These are phyloP conservation scores for Platycnemis pennipes DNA, from an alignment of 2,888 invertebrate genomes.

Conservation along the genomic window DNA sequence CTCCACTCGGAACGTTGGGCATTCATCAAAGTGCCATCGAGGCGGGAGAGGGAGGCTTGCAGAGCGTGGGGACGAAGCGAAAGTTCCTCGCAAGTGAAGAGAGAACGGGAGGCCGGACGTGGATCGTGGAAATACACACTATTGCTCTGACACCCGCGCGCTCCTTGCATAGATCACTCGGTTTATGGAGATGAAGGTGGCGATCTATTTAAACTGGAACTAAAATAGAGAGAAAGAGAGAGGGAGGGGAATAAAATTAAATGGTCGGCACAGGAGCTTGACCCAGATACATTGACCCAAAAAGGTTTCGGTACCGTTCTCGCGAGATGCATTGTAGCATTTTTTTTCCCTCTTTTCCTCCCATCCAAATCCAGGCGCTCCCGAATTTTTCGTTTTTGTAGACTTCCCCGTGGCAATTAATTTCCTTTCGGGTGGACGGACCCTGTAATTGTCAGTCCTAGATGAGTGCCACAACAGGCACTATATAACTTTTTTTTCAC, in stretches of 20 bases:
- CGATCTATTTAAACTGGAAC: background rate
- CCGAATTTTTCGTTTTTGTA: background rate
- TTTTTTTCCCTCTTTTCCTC: background rate
- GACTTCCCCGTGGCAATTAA: background rate
- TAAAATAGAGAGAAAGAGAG: background rate
- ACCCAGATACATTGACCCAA: background rate
- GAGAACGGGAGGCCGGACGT: too few relatives aligned
- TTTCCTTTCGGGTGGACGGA: background rate
- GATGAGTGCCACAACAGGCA: background rate
- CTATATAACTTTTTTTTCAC: too few relatives aligned
- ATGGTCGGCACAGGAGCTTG: background rate
- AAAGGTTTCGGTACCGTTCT: background rate
- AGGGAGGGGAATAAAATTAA: too few relatives aligned
- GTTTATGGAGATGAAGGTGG: background rate
- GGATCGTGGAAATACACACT: too few relatives aligned
- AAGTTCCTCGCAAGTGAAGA: too few relatives aligned
- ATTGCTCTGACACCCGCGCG: background rate
- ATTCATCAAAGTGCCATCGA: too few relatives aligned
- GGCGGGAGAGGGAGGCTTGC: too few relatives aligned
- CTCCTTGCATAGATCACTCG: background rate
- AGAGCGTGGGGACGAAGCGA: too few relatives aligned
- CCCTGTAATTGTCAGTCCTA: background rate
- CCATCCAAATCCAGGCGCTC: background rate
- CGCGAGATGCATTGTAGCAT: background rate
- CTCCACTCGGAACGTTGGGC: too few relatives aligned